Percentiles rank a stretch among this genome's conserved stretches.
Conservation (phyloP, 2,113 vertebrate species). For the Hemiscyllium ocellatum region DNA sequence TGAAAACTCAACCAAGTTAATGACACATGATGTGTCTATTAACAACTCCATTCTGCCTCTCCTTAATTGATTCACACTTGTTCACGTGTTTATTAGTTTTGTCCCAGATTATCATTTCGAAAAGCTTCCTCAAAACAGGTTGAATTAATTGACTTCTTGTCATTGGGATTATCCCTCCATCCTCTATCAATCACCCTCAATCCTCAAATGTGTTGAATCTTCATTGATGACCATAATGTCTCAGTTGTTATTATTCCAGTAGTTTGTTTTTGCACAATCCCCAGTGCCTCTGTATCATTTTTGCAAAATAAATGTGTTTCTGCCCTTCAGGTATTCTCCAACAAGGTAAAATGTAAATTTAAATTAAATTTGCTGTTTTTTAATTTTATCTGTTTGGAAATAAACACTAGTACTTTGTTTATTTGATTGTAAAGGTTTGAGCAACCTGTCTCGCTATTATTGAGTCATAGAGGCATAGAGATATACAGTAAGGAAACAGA, state of each 20-base stretch:
- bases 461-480: too few relatives aligned
- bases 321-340: background rate
- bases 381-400: background rate
- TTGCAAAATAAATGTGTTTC: background rate
- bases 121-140: background rate
- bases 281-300: background rate
- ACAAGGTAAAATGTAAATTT: background rate
- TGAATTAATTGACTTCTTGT: too few relatives aligned
- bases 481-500: too few relatives aligned
- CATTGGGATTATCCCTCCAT: background rate
- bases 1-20: background rate
- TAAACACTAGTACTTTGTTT: background rate
- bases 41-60: too few relatives aligned
- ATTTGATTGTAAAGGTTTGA: too few relatives aligned
- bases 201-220: background rate
- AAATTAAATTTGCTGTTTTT: background rate
- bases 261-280: background rate
- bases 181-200: background rate
- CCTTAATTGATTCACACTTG: background rate
- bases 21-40: background rate
- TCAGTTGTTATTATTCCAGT: background rate
- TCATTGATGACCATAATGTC: background rate
- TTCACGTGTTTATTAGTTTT: background rate
- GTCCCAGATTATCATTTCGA: background rate
- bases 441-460: too few relatives aligned